phyloP scores from a whole-genome alignment of 2,888 invertebrate genomes.

The Carpatolechia fugitivella region DNA sequence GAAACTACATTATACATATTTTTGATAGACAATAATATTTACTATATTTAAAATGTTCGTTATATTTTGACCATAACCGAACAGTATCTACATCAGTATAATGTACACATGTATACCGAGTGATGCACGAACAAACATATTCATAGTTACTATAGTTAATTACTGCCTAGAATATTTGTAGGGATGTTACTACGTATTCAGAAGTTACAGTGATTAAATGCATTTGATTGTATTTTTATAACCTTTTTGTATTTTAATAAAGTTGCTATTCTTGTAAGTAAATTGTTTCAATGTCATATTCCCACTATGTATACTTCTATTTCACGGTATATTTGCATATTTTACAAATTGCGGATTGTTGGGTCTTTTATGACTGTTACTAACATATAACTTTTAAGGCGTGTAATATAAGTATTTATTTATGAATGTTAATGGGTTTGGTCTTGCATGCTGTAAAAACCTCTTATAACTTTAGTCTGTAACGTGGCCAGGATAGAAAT shows the following conservation, averaged over 20 bases:
- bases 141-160: slow-evolving; percentile 39
- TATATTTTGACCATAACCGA: slow-evolving; percentile 6
- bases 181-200: slow-evolving; percentile 47
- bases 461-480: background rate
- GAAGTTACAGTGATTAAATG: slow-evolving; percentile 73
- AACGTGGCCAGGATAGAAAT: too few relatives aligned
- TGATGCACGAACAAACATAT: slow-evolving; percentile 45
- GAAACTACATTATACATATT: slow-evolving; percentile 12
- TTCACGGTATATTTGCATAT: background rate
- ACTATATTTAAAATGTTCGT: background rate
- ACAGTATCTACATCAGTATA: slow-evolving; percentile 31
- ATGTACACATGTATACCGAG: slow-evolving; percentile 39
- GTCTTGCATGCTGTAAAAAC: background rate
- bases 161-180: slow-evolving; percentile 61
- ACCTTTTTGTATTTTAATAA: slow-evolving; percentile 79
- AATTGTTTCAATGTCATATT: slow-evolving; percentile 9
- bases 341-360: background rate
- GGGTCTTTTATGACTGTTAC: background rate
- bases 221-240: slow-evolving; percentile 80
- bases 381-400: slow-evolving; percentile 1
- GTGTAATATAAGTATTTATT: background rate
- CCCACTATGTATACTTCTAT: too few relatives aligned
- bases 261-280: slow-evolving; percentile 74
- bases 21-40: slow-evolving; percentile 8
- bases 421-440: slow-evolving; percentile 17